Evolutionary conservation across 2,888 invertebrate genomes (phyloP), one percentile per base, ranked within the genome.

Genomic region (Diarsia mendica): DNA sequence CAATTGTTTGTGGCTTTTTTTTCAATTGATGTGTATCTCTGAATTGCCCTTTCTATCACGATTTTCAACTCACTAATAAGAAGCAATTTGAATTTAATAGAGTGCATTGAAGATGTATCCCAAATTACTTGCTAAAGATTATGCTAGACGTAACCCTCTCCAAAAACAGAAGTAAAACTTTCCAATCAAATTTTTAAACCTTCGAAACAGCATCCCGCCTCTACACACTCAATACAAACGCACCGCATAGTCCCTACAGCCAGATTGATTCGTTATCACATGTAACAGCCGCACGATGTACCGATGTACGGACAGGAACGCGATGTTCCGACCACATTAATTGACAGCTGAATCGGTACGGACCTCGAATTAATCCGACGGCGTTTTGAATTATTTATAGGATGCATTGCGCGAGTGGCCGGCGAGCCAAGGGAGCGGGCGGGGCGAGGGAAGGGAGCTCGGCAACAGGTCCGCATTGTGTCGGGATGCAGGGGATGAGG

Each of bases 321-420:
- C 84, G 83, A 84, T 85, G 89, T 85, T 73, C 81, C 85, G 82
- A 86, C 86, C 89, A 88, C 92, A 92, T 95, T 95, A 95, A 96
- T 95, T 95, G 96, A 95, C 96, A 95, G 95, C 91, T 94, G 95
- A 95, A 95, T 95, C 93, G 94, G 94, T 91, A 93, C 92, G 93
- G 92, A 89, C 89, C 93, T 94, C 92, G 95, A 94, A 95, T 95
- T 96, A 95, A 96, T 95, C 95, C 93, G 89, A 86, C 84, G 86
- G 84, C 89, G 89, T 90, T 91, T 93, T 95, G 95, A 95, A 96
- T 96, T 95, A 96, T 96, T 95, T 95, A 95, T 95, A 93, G 93
- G 92, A 89, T 90, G 91, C 91, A 90, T 89, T 90, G 91, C 88
- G 91, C 90, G 89, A 90, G 91, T 87, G 89, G 91, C 84, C 87